A percentile compares a stretch with the other conserved stretches of the same genome.
These are phyloP conservation scores for Sarcophilus harrisii DNA, from an alignment of 2,797 vertebrate genomes.

Conservation along the genomic window DNA sequence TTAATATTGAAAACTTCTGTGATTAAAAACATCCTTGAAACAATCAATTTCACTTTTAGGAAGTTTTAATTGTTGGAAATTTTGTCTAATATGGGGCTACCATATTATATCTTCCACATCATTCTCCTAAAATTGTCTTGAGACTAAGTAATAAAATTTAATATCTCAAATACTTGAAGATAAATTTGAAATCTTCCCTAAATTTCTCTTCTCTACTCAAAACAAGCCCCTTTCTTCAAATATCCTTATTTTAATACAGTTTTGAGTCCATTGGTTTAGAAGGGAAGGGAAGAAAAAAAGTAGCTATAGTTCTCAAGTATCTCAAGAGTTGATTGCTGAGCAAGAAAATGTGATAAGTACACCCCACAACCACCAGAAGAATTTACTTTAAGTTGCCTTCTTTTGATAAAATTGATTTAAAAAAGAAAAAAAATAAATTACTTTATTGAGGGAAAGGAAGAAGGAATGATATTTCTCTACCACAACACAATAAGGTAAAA, in stretches of 20 bases:
- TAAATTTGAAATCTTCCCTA: background rate
- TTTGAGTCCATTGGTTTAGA: background rate
- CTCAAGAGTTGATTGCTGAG: background rate
- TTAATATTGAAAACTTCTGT: too few relatives aligned
- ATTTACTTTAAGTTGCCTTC: background rate
- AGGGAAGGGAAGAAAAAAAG: background rate
- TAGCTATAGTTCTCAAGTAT: background rate
- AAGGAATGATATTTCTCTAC: background rate
- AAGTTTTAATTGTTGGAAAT: background rate
- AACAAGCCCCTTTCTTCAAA: background rate
- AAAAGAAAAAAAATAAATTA: background rate
- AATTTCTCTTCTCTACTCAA: background rate
- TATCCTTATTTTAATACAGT: background rate
- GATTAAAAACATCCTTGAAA: background rate
- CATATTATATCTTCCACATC: background rate
- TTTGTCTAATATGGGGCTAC: background rate
- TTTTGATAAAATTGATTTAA: background rate
- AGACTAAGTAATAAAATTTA: background rate
- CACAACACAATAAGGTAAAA: background rate
- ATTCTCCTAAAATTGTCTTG: background rate
- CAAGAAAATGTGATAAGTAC: background rate
- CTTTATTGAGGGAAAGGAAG: background rate
- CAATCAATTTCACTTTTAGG: background rate
- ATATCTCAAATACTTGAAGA: background rate
- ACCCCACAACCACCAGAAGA: background rate